Conservation (phyloP, 2,113 vertebrate genomes). For the Macquaria ambigua region DNA sequence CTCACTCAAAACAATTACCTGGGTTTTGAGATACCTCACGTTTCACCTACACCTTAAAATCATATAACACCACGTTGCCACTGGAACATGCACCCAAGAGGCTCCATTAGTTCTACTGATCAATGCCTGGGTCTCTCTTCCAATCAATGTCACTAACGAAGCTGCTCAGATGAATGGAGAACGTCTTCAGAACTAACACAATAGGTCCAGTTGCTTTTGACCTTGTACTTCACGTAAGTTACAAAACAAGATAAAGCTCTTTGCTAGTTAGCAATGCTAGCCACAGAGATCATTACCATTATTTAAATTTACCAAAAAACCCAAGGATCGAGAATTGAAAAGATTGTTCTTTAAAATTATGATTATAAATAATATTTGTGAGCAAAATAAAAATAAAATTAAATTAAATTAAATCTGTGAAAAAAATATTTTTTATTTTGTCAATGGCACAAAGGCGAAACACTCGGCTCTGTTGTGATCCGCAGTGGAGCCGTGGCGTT, state of each 20-base stretch:
- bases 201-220: not conserved
- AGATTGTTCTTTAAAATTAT: not conserved
- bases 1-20: not conserved
- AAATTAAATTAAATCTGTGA: too few relatives aligned
- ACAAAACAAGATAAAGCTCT: not conserved
- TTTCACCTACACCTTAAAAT: not conserved
- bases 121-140: not conserved
- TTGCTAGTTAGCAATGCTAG: not conserved
- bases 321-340: not conserved
- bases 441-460: not conserved
- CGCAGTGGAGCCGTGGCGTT: too few relatives aligned
- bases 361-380: not conserved
- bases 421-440: not conserved
- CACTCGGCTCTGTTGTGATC: not conserved
- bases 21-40: not conserved
- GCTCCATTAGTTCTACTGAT: not conserved
- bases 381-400: too few relatives aligned
- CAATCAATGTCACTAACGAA: not conserved
- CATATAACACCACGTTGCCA: not conserved
- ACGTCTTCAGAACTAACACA: not conserved
- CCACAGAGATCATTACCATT: not conserved
- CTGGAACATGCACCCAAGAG: not conserved
- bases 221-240: not conserved
- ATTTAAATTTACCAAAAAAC: too few relatives aligned
- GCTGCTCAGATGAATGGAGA: not conserved